A percentile compares a stretch with the other conserved stretches of the same genome.
Evolutionary conservation across 2,113 vertebrate species (phyloP).

Genomic region (Hyperopisus bebe): DNA sequence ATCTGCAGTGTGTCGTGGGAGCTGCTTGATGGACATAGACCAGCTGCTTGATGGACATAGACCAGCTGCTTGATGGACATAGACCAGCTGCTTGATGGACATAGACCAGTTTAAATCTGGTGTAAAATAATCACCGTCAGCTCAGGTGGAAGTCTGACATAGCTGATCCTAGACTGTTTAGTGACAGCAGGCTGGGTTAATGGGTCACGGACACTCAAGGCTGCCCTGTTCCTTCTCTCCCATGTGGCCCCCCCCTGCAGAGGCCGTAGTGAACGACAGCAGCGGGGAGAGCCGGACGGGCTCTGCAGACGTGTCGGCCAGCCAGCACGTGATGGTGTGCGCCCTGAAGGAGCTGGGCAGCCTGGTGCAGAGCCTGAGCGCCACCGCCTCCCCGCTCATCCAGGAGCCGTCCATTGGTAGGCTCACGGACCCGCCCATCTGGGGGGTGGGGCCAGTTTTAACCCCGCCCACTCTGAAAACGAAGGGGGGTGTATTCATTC

Average conservation of each 20-base stretch:
- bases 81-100: not conserved
- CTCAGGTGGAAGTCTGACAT: not conserved
- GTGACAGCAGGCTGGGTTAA: not conserved
- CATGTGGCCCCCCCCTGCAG: constrained; percentile 48
- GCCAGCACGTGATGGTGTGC: constrained; percentile 97
- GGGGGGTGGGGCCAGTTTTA: not conserved
- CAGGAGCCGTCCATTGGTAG: constrained; percentile 91
- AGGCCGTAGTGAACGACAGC: constrained; percentile 88
- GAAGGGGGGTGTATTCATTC: not conserved
- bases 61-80: not conserved
- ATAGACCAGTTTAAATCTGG: not conserved
- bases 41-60: not conserved
- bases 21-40: not conserved
- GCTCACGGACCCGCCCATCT: constrained; percentile 8
- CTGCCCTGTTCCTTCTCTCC: not conserved
- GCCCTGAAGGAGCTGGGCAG: constrained; percentile 93
- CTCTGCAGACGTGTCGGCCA: constrained; percentile 87
- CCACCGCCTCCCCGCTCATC: constrained; percentile 90
- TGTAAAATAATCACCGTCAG: not conserved
- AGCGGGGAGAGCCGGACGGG: constrained; percentile 87
- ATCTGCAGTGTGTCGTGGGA: not conserved
- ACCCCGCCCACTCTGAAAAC: not conserved
- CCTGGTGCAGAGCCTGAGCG: constrained; percentile 89
- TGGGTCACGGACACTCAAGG: not conserved
- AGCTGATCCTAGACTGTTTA: not conserved